Base-by-base conservation (phyloP, 37 sponge, comb jelly and placozoan genomes). In the Theonella swinhoei region DNA sequence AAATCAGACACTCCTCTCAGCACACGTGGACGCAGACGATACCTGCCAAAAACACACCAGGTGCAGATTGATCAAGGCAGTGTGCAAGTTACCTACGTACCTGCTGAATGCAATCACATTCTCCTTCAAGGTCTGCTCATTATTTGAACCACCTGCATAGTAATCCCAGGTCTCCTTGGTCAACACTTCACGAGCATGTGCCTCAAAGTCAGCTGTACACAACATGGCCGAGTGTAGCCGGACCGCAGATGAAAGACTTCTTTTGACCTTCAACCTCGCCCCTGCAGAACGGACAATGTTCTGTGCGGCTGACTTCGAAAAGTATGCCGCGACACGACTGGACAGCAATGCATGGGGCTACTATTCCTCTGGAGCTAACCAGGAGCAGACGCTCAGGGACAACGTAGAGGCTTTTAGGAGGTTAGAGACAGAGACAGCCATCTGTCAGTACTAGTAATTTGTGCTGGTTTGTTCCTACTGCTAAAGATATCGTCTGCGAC, bases 331-430 rank as follows among this genome's bases (percentile, higher is more conserved):
- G 24, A 24, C 62, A 8, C 59, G 39, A 7, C 80, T 97, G 41
- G 81, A 79, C 39, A 92, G 79, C 68, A 87, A 87, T 41, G 91
- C 91, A 3, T 92, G 87, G 85, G 90, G 76, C 78, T 95, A 95
- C 74, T 97, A 92, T 62, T 72, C 88, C 9, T 85, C 91, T 24
- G 97, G 97, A 62, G 97, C 97, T 7, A 60, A 88, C 59, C 80
- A 66, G 30, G 81, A 97, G 43, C 83, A 88, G 24, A 92, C 95
- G 0, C 85, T 95, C 28, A 85, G 75, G 62, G 97, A 97, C 37
- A 97, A 97, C 72, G 73, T 71, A n/a, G 74, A 88, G 63, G 95
- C 95, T 0, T 97, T 95, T 81, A 80, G 64, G 17, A 77, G 93
- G 92, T 96, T 32, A 80, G 11, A 39, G 20, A 70, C 11, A 29